phyloP scores from a whole-genome alignment of 1,140 invertebrate genomes.

The Latrodectus geometricus region DNA sequence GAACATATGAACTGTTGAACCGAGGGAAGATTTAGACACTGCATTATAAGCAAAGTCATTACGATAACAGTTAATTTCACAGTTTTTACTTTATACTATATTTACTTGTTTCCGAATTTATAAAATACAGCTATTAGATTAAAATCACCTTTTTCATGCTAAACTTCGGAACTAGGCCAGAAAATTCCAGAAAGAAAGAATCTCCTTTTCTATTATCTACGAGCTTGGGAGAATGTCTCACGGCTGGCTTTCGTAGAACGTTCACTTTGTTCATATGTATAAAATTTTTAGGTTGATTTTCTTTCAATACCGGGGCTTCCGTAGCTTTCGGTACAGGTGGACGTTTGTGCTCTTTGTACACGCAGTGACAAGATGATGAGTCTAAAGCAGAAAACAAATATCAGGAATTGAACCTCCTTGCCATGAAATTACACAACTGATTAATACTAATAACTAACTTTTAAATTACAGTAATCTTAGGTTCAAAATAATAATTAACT shows the following conservation, averaged over 20 bases:
- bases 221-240: constrained; percentile 5
- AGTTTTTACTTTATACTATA: too few relatives aligned
- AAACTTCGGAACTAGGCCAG: constrained; percentile 46
- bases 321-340: constrained; percentile 29
- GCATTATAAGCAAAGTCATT: too few relatives aligned
- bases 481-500: too few relatives aligned
- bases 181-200: constrained; percentile 43
- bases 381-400: not conserved
- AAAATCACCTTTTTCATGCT: constrained; percentile 34
- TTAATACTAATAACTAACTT: too few relatives aligned
- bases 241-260: constrained; percentile 27
- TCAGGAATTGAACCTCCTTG: too few relatives aligned
- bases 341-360: constrained; percentile 30
- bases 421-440: too few relatives aligned
- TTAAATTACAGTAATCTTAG: too few relatives aligned
- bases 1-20: too few relatives aligned
- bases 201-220: constrained; percentile 43
- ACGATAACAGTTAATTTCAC: too few relatives aligned
- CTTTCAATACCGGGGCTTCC: constrained; percentile 21
- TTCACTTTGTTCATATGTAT: constrained; percentile 19
- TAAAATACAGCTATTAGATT: too few relatives aligned
- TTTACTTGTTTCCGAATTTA: too few relatives aligned
- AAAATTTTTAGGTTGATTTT: constrained; percentile 10
- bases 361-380: not conserved
- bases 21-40: too few relatives aligned